Base-by-base conservation (phyloP, 2,888 invertebrate genomes). In the Dryadula phaetusa region DNA sequence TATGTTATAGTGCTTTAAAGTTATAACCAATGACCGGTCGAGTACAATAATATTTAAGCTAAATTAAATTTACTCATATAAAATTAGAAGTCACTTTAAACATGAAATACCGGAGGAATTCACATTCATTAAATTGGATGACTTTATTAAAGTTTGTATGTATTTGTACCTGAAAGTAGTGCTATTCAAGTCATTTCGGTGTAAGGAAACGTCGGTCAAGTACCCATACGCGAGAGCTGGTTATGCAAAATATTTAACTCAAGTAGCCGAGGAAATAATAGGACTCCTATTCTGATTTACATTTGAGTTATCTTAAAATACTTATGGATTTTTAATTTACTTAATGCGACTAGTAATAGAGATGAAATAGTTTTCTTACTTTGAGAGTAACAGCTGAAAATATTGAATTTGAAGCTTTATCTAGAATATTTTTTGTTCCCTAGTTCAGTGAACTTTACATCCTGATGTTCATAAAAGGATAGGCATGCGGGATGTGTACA, bases 181-280 rank as follows among this genome's bases (percentile, higher is more conserved):
- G 12, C n/a, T 20, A 16, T 42, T 10, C 3, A 12, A 40, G 25
- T 58, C 16, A 40, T 16, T 22, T 20, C 32, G 52, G 42, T 42
- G 37, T 14, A 32, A 44, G 63, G 20, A 46, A 56, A 54, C 56
- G 56, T 16, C 22, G 46, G 64, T 64, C 56, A 37, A 46, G 54
- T 46, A 64, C 40, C 52, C 53, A 40, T 25, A 52, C 52, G 52
- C 62, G 52, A 37, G 8, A 52, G 62, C 62, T 63, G 53, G 62
- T 64, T 56, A 46, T 46, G 46, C 22, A 42, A 56, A 64, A 64
- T 64, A 56, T 64, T 47, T 37, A 25, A 64, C 25, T 56, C 46
- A 12, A 64, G 56, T 56, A 22, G 34, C 34, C 16, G 64, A 64
- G 64, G 47, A 42, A 22, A 56, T 56, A 56, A 64, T 34, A 64